Conservation (phyloP, 2,113 vertebrate genomes). For the Leuciscus idus region DNA sequence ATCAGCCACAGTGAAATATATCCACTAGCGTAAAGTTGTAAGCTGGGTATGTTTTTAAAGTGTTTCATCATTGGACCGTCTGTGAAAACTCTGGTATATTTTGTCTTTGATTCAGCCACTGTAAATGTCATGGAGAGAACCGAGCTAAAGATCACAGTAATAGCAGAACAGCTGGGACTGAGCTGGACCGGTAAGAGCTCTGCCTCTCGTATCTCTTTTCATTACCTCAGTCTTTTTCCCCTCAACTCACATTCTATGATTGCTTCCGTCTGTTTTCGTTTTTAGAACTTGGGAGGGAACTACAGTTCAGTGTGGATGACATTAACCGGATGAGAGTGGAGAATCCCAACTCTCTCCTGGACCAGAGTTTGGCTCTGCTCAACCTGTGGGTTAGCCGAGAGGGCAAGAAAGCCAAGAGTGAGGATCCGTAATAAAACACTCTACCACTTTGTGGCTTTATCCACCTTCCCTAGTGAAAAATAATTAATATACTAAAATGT, state of each 20-base stretch:
- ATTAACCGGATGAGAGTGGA: slow-evolving; percentile 96
- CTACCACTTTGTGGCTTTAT: neutral
- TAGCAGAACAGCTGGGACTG: slow-evolving; percentile 92
- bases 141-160: slow-evolving; percentile 90
- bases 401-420: slow-evolving; percentile 87
- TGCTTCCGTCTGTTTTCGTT: slow-evolving; percentile 21
- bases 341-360: slow-evolving; percentile 94
- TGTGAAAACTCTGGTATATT: slow-evolving; percentile 18
- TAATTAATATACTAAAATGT: no score
- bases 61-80: neutral
- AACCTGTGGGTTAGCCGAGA: slow-evolving; percentile 90
- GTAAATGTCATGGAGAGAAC: slow-evolving; percentile 84
- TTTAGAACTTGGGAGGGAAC: slow-evolving; percentile 92
- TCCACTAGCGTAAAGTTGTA: neutral
- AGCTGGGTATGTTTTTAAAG: slow-evolving; percentile 9
- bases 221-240: slow-evolving; percentile 1
- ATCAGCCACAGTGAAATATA: neutral
- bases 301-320: slow-evolving; percentile 93
- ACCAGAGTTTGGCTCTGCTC: slow-evolving; percentile 90
- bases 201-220: neutral
- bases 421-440: slow-evolving; percentile 63
- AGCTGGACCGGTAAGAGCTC: slow-evolving; percentile 92
- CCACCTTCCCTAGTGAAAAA: neutral
- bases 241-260: neutral
- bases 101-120: slow-evolving; percentile 75